Evolutionary conservation across 2,113 vertebrate genomes (phyloP).

Genomic region (Ciconia maguari): DNA sequence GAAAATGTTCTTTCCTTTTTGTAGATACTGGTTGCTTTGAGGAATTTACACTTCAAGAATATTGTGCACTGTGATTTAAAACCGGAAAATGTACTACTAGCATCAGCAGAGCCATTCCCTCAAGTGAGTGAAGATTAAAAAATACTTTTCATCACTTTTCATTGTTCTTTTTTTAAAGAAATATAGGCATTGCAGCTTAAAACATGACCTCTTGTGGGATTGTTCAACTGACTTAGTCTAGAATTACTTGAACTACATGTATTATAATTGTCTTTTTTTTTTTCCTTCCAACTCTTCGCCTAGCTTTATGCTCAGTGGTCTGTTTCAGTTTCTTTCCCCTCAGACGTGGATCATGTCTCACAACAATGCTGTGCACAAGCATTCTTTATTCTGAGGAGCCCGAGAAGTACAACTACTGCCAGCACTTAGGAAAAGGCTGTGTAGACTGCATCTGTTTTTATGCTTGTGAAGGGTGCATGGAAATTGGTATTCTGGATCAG

Average conservation of each 20-base stretch:
- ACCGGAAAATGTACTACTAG: constrained; percentile 96
- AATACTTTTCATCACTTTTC: not conserved
- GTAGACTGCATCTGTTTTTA: not conserved
- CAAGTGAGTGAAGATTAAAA: constrained; percentile 77
- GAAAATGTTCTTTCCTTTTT: constrained; percentile 14
- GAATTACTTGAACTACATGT: not conserved
- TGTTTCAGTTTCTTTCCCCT: not conserved
- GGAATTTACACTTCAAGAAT: constrained; percentile 98
- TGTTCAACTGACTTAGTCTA: not conserved
- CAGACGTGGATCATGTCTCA: not conserved
- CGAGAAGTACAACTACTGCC: not conserved
- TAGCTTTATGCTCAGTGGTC: not conserved
- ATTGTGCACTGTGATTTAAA: constrained; percentile 99
- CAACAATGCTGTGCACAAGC: not conserved
- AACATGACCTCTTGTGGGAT: not conserved
- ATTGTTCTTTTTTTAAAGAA: not conserved
- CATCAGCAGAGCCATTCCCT: constrained; percentile 95
- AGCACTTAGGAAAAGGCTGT: not conserved
- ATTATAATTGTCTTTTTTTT: not conserved
- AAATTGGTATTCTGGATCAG: not conserved
- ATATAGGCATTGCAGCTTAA: not conserved
- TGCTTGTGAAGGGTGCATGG: not conserved
- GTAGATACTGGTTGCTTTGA: constrained; percentile 95
- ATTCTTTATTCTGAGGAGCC: not conserved
- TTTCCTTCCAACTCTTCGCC: not conserved